phyloP scores from a whole-genome alignment of 2,888 invertebrate species.

The Drosophila ustulata region DNA sequence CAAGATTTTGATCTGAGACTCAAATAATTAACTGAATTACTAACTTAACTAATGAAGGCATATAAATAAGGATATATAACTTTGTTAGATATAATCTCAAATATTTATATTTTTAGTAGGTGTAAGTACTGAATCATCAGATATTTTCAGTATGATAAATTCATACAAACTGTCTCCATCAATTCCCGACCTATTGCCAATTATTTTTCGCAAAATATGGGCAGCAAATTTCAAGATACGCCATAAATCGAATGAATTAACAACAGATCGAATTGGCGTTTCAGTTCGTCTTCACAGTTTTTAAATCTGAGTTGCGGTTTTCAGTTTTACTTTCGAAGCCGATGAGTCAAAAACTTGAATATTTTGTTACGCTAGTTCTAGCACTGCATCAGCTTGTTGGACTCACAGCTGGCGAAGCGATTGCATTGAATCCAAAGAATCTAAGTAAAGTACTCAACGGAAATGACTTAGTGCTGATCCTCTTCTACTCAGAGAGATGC shows the following conservation, averaged over 20 bases:
- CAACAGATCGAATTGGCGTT: constrained; percentile 14
- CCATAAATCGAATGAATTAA: constrained; percentile 18
- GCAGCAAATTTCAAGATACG: neutral
- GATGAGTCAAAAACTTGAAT: constrained; percentile 20
- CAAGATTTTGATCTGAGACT: no score
- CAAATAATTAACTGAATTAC: no score
- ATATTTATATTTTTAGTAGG: no score
- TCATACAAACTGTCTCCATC: neutral
- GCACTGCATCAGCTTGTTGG: neutral
- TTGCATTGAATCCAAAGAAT: constrained; percentile 26
- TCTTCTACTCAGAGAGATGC: constrained; percentile 99
- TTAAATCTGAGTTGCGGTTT: neutral
- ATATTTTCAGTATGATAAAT: neutral
- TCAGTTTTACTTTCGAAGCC: neutral
- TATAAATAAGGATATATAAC: no score
- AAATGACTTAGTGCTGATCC: constrained; percentile 97
- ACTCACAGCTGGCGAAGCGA: constrained; percentile 4
- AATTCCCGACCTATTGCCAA: neutral
- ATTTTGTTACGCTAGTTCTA: constrained; percentile 2
- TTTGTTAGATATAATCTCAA: no score
- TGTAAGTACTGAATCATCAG: no score
- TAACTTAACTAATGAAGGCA: no score
- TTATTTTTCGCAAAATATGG: neutral
- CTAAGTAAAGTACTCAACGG: constrained; percentile 10
- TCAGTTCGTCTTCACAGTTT: neutral